phyloP scores from a whole-genome alignment of 1,140 invertebrate genomes.

The Holotrichia oblita region DNA sequence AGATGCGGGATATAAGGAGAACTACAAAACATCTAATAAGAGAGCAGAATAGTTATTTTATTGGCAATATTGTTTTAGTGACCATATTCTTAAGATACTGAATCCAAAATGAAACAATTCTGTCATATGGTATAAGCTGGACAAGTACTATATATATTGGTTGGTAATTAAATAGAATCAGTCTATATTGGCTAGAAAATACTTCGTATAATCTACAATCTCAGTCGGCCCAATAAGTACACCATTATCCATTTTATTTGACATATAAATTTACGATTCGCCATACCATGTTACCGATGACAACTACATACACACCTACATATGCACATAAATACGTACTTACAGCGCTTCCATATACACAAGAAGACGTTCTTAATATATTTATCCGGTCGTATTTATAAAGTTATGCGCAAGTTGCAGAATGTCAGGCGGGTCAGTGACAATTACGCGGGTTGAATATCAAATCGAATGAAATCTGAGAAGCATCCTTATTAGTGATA shows the following conservation, averaged over 20 bases:
- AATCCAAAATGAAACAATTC: too few relatives aligned
- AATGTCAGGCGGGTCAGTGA: constrained; percentile 43
- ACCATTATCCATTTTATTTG: constrained; percentile 46
- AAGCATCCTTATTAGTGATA: neutral
- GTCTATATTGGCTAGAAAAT: too few relatives aligned
- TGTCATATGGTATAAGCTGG: too few relatives aligned
- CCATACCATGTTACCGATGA: constrained; percentile 25
- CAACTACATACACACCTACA: neutral
- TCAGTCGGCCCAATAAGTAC: neutral
- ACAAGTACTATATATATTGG: too few relatives aligned
- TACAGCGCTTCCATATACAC: neutral
- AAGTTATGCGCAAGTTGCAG: constrained; percentile 45
- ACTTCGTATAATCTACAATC: too few relatives aligned
- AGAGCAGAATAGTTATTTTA: too few relatives aligned
- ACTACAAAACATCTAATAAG: too few relatives aligned
- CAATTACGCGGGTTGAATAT: constrained; percentile 29
- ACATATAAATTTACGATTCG: constrained; percentile 47
- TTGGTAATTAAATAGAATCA: too few relatives aligned
- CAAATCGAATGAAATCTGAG: neutral
- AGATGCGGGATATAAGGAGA: too few relatives aligned
- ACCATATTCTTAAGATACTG: too few relatives aligned
- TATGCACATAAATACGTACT: neutral
- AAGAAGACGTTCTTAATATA: constrained; percentile 46
- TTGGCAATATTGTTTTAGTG: too few relatives aligned
- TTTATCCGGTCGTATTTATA: constrained; percentile 49